Evolutionary conservation across 2,888 invertebrate genomes (phyloP).

Genomic region (Parnassius mnemosyne): DNA sequence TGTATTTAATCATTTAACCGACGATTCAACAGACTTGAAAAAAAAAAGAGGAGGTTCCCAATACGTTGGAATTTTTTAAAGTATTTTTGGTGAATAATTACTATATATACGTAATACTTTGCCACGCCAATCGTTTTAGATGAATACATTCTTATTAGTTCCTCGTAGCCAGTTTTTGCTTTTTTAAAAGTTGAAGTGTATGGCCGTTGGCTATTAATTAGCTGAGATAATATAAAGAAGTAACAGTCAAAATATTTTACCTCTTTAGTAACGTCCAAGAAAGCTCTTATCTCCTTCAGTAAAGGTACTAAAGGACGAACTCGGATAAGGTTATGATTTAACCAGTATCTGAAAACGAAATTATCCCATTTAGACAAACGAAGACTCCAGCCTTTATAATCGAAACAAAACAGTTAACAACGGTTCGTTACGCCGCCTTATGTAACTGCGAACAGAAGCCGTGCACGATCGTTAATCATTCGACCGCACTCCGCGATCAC

Average conservation of each 20-base stretch:
- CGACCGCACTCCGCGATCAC: slow-evolving; percentile 29
- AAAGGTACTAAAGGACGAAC: slow-evolving; percentile 84
- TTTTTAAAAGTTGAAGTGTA: no score
- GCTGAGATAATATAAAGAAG: no score
- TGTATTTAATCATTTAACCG: no score
- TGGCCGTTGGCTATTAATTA: no score
- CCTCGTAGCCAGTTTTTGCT: no score
- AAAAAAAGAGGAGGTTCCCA: no score
- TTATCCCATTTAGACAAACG: not conserved
- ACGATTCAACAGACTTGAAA: no score
- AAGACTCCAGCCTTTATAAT: not conserved
- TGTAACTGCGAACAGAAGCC: slow-evolving; percentile 38
- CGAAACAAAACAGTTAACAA: slow-evolving; percentile 11
- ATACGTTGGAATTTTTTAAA: no score
- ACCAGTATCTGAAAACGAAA: slow-evolving; percentile 81
- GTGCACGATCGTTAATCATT: slow-evolving; percentile 37
- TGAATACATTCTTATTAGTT: no score
- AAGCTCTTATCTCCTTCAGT: slow-evolving; percentile 84
- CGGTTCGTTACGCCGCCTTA: slow-evolving; percentile 18
- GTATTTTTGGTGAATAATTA: no score
- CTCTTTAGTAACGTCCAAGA: slow-evolving; percentile 85
- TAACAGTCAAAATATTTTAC: slow-evolving; percentile 37
- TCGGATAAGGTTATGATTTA: slow-evolving; percentile 86
- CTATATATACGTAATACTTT: no score
- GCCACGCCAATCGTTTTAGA: no score